Conservation (phyloP, 2,888 invertebrate species). For the Beris morrisii region DNA sequence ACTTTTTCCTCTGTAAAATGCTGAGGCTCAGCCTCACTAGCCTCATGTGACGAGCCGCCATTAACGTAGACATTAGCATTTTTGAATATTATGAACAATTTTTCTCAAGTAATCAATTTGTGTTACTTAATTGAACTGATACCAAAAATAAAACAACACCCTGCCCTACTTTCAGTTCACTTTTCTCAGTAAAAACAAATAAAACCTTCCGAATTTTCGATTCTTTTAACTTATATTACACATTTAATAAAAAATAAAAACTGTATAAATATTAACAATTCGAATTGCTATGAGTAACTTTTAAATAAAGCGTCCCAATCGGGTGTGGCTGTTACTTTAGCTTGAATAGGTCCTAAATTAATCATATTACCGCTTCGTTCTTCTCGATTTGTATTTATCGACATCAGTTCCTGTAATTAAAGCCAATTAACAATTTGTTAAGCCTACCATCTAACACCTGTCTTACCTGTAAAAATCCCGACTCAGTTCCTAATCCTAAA, state of each 20-base stretch:
- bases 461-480: slow-evolving; percentile 59
- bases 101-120: too few species aligned
- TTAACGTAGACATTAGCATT: too few species aligned
- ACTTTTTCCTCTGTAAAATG: too few species aligned
- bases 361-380: slow-evolving; percentile 62
- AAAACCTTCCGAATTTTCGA: too few species aligned
- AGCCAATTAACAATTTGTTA: neutral
- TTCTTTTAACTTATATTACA: slow-evolving; percentile 16
- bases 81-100: too few species aligned
- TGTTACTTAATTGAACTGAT: too few species aligned
- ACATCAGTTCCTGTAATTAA: slow-evolving; percentile 58
- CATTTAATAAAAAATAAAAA: slow-evolving; percentile 15
- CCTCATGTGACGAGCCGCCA: too few species aligned
- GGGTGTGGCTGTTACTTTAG: slow-evolving; percentile 62
- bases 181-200: too few species aligned
- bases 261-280: slow-evolving; percentile 18
- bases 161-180: too few species aligned
- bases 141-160: too few species aligned
- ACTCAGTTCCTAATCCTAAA: slow-evolving; percentile 62
- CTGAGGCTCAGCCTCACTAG: too few species aligned
- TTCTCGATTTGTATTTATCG: slow-evolving; percentile 58
- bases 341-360: slow-evolving; percentile 61
- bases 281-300: slow-evolving; percentile 40
- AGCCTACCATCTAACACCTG: neutral
- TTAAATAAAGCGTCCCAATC: slow-evolving; percentile 58